Conservation (phyloP, 2,113 vertebrate species). For the Alethe diademata region DNA sequence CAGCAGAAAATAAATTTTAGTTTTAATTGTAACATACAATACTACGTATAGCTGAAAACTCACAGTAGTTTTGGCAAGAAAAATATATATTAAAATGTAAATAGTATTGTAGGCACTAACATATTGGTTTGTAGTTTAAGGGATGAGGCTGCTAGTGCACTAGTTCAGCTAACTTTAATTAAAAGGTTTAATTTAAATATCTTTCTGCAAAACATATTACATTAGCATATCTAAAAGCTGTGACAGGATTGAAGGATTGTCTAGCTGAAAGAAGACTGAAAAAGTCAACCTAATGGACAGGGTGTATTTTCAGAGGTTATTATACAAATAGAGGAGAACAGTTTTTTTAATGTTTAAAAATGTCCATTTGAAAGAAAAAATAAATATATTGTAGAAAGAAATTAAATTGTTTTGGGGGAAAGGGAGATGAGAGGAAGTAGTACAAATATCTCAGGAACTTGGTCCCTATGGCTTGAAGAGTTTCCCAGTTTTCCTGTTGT, state of each 20-base stretch:
- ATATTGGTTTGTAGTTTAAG: neutral
- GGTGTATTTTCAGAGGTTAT: neutral
- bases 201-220: neutral
- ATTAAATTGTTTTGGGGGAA: neutral
- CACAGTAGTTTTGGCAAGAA: neutral
- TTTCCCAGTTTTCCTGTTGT: neutral
- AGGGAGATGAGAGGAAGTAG: neutral
- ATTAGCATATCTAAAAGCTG: neutral
- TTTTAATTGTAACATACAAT: neutral
- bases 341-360: neutral
- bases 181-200: slow-evolving; percentile 22
- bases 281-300: neutral
- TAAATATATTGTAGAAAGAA: neutral
- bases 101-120: neutral
- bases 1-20: neutral
- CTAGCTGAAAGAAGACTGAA: neutral
- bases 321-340: neutral
- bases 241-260: neutral
- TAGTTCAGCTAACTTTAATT: neutral
- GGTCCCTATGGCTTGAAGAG: neutral
- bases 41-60: neutral
- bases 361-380: neutral
- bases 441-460: neutral
- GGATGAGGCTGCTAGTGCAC: neutral
- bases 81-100: neutral